Percentiles rank a stretch among this genome's conserved stretches.
Evolutionary conservation across 2,888 invertebrate species (phyloP).

Genomic region (Ceriagrion tenellum): DNA sequence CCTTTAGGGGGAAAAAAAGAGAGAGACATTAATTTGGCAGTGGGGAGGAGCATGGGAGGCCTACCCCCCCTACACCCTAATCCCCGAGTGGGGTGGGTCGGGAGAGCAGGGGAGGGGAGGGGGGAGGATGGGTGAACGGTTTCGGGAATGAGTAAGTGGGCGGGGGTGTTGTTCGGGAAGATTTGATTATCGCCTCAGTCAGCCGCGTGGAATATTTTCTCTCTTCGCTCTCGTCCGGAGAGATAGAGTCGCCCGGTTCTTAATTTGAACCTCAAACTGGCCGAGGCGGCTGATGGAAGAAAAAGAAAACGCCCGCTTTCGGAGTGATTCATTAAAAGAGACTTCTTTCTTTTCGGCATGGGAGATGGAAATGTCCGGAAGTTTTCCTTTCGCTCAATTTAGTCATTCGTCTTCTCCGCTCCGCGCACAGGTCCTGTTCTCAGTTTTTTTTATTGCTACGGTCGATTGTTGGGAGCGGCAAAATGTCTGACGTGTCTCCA

Average conservation of each 20-base stretch:
- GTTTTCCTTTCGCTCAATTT: background rate
- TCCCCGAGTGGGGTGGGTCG: too few relatives aligned
- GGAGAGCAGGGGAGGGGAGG: background rate
- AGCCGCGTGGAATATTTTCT: slow-evolving; percentile 33
- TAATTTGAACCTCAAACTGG: slow-evolving; percentile 51
- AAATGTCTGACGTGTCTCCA: background rate
- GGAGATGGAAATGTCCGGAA: background rate
- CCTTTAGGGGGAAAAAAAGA: background rate
- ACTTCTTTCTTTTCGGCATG: background rate
- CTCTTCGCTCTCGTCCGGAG: background rate
- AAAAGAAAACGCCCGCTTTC: background rate
- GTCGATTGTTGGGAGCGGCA: background rate
- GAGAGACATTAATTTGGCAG: background rate
- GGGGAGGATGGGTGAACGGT: background rate
- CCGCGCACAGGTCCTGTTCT: background rate
- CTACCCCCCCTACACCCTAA: background rate
- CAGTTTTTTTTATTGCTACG: background rate
- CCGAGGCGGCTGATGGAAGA: background rate
- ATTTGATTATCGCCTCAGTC: slow-evolving; percentile 57
- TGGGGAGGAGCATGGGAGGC: background rate
- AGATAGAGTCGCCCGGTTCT: background rate
- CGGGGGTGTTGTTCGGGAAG: slow-evolving; percentile 28
- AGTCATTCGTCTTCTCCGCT: background rate
- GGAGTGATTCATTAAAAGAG: slow-evolving; percentile 21
- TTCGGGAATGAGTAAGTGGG: background rate